These are phyloP conservation scores for Teleogryllus oceanicus DNA, from an alignment of 2,888 invertebrate genomes.

Conservation along the genomic window DNA sequence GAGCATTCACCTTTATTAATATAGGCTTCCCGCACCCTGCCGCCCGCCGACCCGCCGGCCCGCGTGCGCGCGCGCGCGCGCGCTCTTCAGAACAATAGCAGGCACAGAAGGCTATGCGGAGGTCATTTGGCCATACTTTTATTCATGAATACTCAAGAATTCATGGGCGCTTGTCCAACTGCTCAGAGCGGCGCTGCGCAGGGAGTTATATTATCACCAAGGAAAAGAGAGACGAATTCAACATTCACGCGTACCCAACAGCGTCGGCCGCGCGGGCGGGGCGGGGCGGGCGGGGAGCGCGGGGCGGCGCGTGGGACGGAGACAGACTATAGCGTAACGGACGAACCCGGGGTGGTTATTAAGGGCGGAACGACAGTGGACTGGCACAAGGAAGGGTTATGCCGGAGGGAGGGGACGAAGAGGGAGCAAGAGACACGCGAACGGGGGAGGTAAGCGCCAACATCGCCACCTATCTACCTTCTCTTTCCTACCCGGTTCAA, in stretches of 20 bases:
- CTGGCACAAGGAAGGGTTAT: neutral
- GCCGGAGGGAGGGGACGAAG: neutral
- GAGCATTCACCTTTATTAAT: slow-evolving; percentile 18
- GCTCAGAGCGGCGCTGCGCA: slow-evolving; percentile 1
- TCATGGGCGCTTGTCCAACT: slow-evolving; percentile 35
- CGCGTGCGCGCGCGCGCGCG: too few species aligned
- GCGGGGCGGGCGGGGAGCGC: too few species aligned
- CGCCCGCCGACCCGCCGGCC: too few species aligned
- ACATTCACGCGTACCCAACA: too few species aligned
- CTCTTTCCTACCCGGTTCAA: neutral
- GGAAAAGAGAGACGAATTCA: slow-evolving; percentile 3
- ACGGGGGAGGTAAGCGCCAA: neutral
- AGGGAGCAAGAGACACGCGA: neutral
- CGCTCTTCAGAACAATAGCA: neutral
- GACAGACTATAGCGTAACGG: neutral
- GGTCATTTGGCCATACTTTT: slow-evolving; percentile 35
- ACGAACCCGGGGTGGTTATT: neutral
- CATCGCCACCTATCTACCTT: neutral
- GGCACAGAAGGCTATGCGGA: slow-evolving; percentile 19
- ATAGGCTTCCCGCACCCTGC: neutral
- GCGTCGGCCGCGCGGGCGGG: too few species aligned
- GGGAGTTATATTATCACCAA: slow-evolving; percentile 18
- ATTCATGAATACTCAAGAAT: slow-evolving; percentile 35
- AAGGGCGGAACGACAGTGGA: neutral
- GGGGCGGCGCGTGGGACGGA: too few species aligned